phyloP scores from a whole-genome alignment of 2,797 vertebrate species.

The Poeciliopsis gracilis region DNA sequence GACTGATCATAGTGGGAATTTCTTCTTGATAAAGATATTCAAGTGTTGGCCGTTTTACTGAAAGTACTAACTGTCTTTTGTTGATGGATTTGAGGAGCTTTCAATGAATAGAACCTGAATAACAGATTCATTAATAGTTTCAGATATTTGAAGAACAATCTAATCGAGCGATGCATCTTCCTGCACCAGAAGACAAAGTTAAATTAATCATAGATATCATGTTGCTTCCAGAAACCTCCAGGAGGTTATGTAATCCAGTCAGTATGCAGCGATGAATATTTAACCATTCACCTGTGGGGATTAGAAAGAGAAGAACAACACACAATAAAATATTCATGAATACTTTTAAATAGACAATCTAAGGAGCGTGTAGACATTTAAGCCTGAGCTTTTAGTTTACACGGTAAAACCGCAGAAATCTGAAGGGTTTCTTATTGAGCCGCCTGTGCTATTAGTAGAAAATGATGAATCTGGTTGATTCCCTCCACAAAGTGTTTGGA shows the following conservation, averaged over 20 bases:
- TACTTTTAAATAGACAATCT: slow-evolving; percentile 41
- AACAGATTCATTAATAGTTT: slow-evolving; percentile 10
- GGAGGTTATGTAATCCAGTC: slow-evolving; percentile 21
- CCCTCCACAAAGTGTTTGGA: slow-evolving; percentile 3
- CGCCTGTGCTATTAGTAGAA: slow-evolving; percentile 25
- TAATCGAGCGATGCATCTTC: slow-evolving; percentile 1
- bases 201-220: slow-evolving; percentile 12
- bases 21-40: background rate
- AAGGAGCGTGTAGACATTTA: slow-evolving; percentile 10
- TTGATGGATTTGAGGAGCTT: background rate
- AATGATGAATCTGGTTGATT: slow-evolving; percentile 39
- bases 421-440: slow-evolving; percentile 39
- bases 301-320: slow-evolving; percentile 56
- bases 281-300: slow-evolving; percentile 52
- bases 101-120: background rate
- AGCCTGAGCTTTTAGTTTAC: slow-evolving; percentile 25
- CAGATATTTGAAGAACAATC: slow-evolving; percentile 1
- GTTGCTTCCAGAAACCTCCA: slow-evolving; percentile 10
- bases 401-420: slow-evolving; percentile 13
- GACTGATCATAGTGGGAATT: background rate
- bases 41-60: background rate
- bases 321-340: slow-evolving; percentile 56
- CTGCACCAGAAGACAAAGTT: slow-evolving; percentile 3
- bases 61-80: background rate
- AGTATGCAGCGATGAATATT: slow-evolving; percentile 47